Evolutionary conservation across 1,140 invertebrate genomes (phyloP).

Genomic region (Condylostylus longicornis): DNA sequence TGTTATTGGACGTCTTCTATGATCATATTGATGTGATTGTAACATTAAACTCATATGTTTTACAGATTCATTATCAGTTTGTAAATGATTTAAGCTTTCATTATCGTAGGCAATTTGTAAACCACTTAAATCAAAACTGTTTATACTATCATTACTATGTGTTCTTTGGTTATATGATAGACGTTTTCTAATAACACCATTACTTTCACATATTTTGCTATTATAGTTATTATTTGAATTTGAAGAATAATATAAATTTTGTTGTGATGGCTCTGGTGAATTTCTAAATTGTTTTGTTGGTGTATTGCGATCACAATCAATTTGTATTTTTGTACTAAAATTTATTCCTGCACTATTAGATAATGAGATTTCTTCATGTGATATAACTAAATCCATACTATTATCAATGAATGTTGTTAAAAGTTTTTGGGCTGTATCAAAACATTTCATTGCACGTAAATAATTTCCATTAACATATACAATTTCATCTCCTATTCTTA

Average conservation of each 20-base stretch:
- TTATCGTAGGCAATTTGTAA: slow-evolving; percentile 14
- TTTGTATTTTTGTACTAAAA: slow-evolving; percentile 29
- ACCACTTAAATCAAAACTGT: slow-evolving; percentile 21
- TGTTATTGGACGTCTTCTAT: background rate
- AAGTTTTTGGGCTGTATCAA: slow-evolving; percentile 38
- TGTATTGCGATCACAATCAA: slow-evolving; percentile 18
- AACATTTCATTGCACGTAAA: slow-evolving; percentile 55
- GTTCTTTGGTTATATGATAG: slow-evolving; percentile 22
- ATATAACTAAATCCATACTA: slow-evolving; percentile 43
- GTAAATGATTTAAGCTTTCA: no score
- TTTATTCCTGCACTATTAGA: slow-evolving; percentile 26
- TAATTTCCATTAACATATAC: slow-evolving; percentile 72
- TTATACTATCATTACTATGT: slow-evolving; percentile 25
- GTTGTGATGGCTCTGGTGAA: background rate
- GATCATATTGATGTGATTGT: no score
- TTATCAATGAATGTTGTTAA: slow-evolving; percentile 32
- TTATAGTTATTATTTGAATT: background rate
- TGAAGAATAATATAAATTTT: no score
- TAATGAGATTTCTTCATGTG: slow-evolving; percentile 36
- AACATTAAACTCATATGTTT: no score
- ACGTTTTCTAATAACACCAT: slow-evolving; percentile 8
- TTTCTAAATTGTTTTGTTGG: background rate
- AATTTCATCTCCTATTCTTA: slow-evolving; percentile 69
- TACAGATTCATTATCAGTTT: no score
- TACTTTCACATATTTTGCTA: background rate